Evolutionary conservation across 2,888 invertebrate genomes (phyloP), one percentile per base, ranked within the genome.

Genomic region (Caenorhabditis sp.): DNA sequence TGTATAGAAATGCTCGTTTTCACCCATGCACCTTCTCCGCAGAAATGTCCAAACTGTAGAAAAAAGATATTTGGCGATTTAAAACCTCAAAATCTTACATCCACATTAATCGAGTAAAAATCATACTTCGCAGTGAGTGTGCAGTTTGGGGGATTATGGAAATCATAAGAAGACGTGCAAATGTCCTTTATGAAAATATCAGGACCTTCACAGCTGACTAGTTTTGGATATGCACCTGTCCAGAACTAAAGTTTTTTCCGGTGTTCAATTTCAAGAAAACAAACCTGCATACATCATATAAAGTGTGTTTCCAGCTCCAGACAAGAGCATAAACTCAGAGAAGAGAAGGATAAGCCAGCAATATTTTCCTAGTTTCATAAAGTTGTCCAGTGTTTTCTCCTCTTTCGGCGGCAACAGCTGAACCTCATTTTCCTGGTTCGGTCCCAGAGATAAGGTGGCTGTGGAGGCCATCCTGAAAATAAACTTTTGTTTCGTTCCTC

Each of bases 1-100:
- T 91, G 91, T 26, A 89, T 63, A 5, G 90, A 90, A 54, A 91
- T 89, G 54, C 85, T 86, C 14, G 83, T 77, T 76, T 91, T 91
- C 19, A 91, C 90, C 73, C 75, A 70, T 10, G 83, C 80, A 0
- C 86, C 85, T 16, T 85, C 82, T 19, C 77, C 74, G 64, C 90
- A 91, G 47, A 87, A 77, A 64, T 88, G 85, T n/a, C 76, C 80
- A 49, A 85, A 90, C 85, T 89, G 66, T 59, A 41, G 24, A 5
- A 44, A 44, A 24, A 44, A n/a, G n/a, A 51, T 38, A 14, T 7
- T 22, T 19, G 22, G 26, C 26, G 63, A n/a, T n/a, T 41, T 2
- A 12, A 63, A n/a, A 10, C n/a, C n/a, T n/a, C n/a, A 26, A 16
- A 31, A 10, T 22, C 81, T 68, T 49, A 88, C 88, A 56, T 84